Evolutionary conservation across 2,797 vertebrate species (phyloP), one percentile per base, ranked within the genome.

Genomic region (Dallia pectoralis): DNA sequence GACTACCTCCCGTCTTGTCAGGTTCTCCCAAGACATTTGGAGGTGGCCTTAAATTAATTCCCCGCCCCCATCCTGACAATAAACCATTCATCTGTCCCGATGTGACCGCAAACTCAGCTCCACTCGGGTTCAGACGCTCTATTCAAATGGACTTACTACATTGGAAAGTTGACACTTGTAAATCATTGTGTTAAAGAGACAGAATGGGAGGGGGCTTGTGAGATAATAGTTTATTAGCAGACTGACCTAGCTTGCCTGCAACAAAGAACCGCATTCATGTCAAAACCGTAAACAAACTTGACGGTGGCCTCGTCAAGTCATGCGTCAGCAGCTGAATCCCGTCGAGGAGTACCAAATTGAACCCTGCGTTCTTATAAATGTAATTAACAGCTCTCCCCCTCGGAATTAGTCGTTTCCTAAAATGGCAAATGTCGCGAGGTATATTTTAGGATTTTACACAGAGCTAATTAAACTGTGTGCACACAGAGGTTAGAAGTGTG

Each of bases 261-360:
- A 70, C 68, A 69, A 76, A 76, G 40, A 73, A 59, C 66, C 67
- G 69, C 19, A 11, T 65, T 66, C n/a, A 53, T 22, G 14, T 56
- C 48, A 30, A 74, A 67, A 63, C 48, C 25, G 62, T 30, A 74
- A 80, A 59, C 67, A 66, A 48, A 49, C 44, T 30, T 29, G 16
- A 40, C 44, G 33, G 27, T 36, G 65, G 44, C 15, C 0, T 22
- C 27, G 82, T 76, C 77, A 72, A 74, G 73, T 74, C 74, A 44
- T 71, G 53, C 63, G 53, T 82, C 59, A 53, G 70, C 62, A 30
- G 22, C 65, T 69, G 59, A 77, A 79, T 77, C 74, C 74, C 44
- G 66, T 79, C 80, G 81, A 62, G 84, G 84, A 87, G 88, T 88
- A 86, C 67, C 82, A 81, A 89, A 87, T 83, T 40, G 74, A 84